Percentiles rank a stretch among this genome's conserved stretches.
Conservation (phyloP, 2,888 invertebrate genomes). For the Pinctada fucata region DNA sequence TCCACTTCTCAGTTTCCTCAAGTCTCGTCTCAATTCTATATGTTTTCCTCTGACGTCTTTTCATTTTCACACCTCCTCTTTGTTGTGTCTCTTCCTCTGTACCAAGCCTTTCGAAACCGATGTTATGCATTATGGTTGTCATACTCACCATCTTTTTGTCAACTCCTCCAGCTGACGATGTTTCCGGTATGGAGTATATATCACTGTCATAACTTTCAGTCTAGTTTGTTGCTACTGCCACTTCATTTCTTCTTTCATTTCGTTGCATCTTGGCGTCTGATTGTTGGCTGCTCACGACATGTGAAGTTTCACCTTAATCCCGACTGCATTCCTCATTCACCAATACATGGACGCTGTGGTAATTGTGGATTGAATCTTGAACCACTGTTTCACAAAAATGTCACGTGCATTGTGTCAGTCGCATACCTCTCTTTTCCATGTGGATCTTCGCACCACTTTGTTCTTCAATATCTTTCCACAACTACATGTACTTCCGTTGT, state of each 20-base stretch:
- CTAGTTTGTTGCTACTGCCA: conserved; percentile 20
- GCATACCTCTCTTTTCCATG: conserved; percentile 4
- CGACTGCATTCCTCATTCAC: conserved; percentile 15
- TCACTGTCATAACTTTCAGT: conserved; percentile 12
- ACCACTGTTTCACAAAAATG: conserved; percentile 31
- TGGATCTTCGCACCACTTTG: conserved; percentile 15
- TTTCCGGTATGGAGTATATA: neutral
- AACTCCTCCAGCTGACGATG: neutral
- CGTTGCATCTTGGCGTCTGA: neutral
- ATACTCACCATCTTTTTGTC: conserved; percentile 27
- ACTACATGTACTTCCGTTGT: conserved; percentile 25
- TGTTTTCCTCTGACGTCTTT: conserved; percentile 4
- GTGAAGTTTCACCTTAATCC: neutral
- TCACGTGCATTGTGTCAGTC: conserved; percentile 19
- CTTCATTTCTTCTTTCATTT: conserved; percentile 18
- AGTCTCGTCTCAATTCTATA: conserved; percentile 16
- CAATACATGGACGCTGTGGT: conserved; percentile 19
- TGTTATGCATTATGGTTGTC: conserved; percentile 28
- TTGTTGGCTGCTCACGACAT: no score
- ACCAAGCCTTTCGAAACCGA: conserved; percentile 25
- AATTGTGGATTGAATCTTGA: conserved; percentile 21
- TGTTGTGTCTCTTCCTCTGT: conserved; percentile 2
- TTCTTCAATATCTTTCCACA: conserved; percentile 22
- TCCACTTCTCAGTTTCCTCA: conserved; percentile 5
- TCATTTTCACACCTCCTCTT: neutral